Conservation (phyloP, 2,113 vertebrate species). For the Bos javanicus region DNA sequence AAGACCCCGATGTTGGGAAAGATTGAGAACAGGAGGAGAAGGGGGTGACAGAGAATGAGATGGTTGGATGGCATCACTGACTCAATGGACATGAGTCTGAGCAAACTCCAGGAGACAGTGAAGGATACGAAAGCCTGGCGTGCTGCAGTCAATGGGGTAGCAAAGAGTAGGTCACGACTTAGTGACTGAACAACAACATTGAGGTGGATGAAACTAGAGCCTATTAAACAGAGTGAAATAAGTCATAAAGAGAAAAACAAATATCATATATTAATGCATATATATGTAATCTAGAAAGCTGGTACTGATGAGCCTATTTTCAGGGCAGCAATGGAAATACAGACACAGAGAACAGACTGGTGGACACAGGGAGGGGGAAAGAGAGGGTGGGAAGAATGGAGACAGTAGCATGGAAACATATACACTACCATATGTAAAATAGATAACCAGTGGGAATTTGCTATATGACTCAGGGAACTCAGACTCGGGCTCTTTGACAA, state of each 20-base stretch:
- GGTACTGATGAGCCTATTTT: background rate
- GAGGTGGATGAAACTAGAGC: background rate
- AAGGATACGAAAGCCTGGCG: background rate
- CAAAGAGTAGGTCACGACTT: background rate
- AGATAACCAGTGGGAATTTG: background rate
- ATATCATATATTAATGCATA: background rate
- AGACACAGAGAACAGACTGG: background rate
- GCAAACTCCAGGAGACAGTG: background rate
- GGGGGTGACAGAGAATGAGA: background rate
- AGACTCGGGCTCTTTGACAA: background rate
- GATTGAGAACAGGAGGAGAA: background rate
- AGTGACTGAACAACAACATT: background rate
- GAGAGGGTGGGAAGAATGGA: background rate
- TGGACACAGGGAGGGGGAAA: background rate
- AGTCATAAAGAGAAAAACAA: background rate
- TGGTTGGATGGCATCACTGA: background rate
- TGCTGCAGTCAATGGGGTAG: background rate
- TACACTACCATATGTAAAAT: background rate
- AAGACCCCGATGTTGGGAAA: background rate
- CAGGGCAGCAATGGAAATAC: background rate
- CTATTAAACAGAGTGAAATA: background rate
- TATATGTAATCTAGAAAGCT: background rate
- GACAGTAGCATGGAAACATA: background rate
- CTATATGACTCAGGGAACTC: background rate
- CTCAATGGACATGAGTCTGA: background rate